Base-by-base conservation (phyloP, 2,797 vertebrate genomes). In the Acanthopagrus latus region DNA sequence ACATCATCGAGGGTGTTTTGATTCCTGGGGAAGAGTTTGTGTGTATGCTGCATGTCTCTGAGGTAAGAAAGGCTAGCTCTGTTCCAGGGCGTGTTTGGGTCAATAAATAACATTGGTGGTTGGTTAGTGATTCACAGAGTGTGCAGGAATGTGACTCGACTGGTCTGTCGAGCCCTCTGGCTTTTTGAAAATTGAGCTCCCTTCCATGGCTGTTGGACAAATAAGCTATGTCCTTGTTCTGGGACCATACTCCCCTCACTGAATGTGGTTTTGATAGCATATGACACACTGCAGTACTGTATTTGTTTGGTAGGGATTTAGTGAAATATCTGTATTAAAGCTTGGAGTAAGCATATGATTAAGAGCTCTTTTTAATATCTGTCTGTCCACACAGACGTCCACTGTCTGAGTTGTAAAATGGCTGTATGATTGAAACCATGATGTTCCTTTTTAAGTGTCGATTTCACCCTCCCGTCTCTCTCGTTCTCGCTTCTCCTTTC, bases 41-140 rank as follows among this genome's bases (percentile, higher is more conserved):
- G 58, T 82, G 11, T 69, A 5, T 25, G 70, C 81, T 78, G 51
- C 67, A 16, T 83, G 64, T 84, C 64, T 81, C 56, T 58, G 70
- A 89, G 92, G 94, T 93, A 94, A 92, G 92, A 66, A 50, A 70
- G 74, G 55, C 23, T 5, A 52, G 50, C 23, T 21, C 44, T 57
- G 21, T 68, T 68, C 6, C 59, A 60, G 78, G 83, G 71, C 2
- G 58, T 86, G 89, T 85, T 81, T 80, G 62, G 33, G 57, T 79
- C 78, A 83, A 84, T 84, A 62, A 71, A 63, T 86, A 80, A 85
- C 76, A 25, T 52, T n/a, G 23, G 17, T 17, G 55, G 33, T 69
- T 14, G 21, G 56, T 79, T 60, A 64, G 69, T 70, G 66, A 77
- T 76, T 64, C 25, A 64, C 64, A 67, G 57, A 60, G 64, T 21